A percentile compares a stretch with the other conserved stretches of the same genome.
Evolutionary conservation across 2,888 invertebrate species (phyloP).

Genomic region (Thelaira solivaga): DNA sequence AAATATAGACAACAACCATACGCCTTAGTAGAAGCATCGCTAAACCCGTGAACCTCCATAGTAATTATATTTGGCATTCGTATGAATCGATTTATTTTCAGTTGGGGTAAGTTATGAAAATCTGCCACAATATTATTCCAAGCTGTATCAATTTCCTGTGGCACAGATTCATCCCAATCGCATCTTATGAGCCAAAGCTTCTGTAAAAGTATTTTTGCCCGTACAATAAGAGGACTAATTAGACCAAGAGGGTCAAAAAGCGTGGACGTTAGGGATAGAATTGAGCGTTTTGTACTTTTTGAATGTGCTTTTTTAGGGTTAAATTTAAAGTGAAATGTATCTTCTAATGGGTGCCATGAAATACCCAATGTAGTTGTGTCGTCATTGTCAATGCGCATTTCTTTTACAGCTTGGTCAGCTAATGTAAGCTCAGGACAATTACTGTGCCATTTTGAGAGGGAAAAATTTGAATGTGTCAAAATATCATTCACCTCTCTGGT

Average conservation of each 20-base stretch:
- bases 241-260: conserved; percentile 17
- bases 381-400: conserved; percentile 10
- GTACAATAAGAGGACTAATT: conserved; percentile 1
- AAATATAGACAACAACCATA: conserved; percentile 48
- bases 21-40: conserved; percentile 48
- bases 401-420: background rate
- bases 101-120: background rate
- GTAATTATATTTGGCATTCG: conserved; percentile 2
- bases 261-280: conserved; percentile 13
- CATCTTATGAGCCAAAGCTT: conserved; percentile 20
- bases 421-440: too few species aligned
- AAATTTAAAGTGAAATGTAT: conserved; percentile 15
- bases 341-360: conserved; percentile 24
- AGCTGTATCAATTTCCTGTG: conserved; percentile 10
- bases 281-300: background rate
- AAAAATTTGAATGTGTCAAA: too few species aligned
- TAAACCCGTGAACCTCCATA: conserved; percentile 48
- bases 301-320: background rate
- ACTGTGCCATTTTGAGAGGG: too few species aligned
- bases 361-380: conserved; percentile 26
- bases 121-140: conserved; percentile 12
- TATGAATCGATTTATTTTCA: conserved; percentile 9
- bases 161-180: conserved; percentile 35
- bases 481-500: too few species aligned
- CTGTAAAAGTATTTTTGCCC: conserved; percentile 19